Evolutionary conservation across 2,888 invertebrate species (phyloP).

Genomic region (Dichetophora obliterata): DNA sequence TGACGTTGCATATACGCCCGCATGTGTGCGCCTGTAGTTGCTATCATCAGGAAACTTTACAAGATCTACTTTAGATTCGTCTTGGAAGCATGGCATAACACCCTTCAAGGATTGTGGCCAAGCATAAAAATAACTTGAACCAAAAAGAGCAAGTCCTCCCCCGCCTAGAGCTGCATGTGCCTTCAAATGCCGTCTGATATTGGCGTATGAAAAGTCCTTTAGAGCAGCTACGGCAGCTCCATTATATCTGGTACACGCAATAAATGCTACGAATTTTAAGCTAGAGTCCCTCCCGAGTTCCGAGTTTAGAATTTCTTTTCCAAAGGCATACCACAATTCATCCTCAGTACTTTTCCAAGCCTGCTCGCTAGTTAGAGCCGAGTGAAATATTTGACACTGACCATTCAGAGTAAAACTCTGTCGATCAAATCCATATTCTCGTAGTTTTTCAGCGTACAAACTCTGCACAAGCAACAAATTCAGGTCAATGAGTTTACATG

Average conservation of each 20-base stretch:
- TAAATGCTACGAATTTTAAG: slow-evolving; percentile 89
- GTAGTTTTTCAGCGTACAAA: slow-evolving; percentile 88
- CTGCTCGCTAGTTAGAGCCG: slow-evolving; percentile 78
- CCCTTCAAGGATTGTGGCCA: slow-evolving; percentile 85
- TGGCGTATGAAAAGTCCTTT: slow-evolving; percentile 77
- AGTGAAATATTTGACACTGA: slow-evolving; percentile 81
- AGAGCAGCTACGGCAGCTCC: slow-evolving; percentile 73
- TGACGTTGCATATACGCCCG: slow-evolving; percentile 91
- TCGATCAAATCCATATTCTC: slow-evolving; percentile 76
- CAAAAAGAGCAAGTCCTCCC: slow-evolving; percentile 91
- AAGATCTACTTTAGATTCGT: slow-evolving; percentile 77
- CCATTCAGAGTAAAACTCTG: slow-evolving; percentile 83
- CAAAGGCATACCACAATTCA: slow-evolving; percentile 86
- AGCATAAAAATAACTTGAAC: slow-evolving; percentile 89
- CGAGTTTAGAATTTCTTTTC: slow-evolving; percentile 85
- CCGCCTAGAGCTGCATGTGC: slow-evolving; percentile 93
- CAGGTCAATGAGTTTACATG: slow-evolving; percentile 81
- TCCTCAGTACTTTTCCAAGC: slow-evolving; percentile 82
- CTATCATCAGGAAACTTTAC: slow-evolving; percentile 89
- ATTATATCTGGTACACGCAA: slow-evolving; percentile 87
- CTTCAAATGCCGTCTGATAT: slow-evolving; percentile 78
- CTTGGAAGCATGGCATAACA: slow-evolving; percentile 72
- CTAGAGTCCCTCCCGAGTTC: slow-evolving; percentile 68
- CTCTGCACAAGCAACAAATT: slow-evolving; percentile 87
- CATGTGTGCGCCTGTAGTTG: slow-evolving; percentile 87